Evolutionary conservation across 2,888 invertebrate species (phyloP).

Genomic region (Lottia gigantea): DNA sequence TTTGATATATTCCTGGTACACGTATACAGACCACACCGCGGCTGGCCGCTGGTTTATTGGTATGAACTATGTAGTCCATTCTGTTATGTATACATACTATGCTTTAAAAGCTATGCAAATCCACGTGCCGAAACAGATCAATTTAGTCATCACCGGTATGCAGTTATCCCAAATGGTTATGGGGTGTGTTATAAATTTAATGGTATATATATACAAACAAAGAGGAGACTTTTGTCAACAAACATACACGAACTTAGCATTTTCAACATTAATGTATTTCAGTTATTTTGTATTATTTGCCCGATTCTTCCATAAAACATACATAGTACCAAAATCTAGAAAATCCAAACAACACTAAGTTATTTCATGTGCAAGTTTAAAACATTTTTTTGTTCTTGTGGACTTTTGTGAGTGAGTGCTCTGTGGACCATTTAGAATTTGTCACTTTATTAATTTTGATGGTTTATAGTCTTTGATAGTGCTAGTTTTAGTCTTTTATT

Average conservation of each 20-base stretch:
- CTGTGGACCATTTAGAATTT: too few species aligned
- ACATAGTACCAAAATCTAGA: slow-evolving; percentile 26
- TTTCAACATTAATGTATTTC: slow-evolving; percentile 65
- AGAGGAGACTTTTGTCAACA: slow-evolving; percentile 66
- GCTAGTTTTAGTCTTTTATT: too few species aligned
- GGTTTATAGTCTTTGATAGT: too few species aligned
- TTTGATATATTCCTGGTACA: slow-evolving; percentile 70
- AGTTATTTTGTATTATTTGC: slow-evolving; percentile 67
- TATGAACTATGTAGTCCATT: slow-evolving; percentile 72
- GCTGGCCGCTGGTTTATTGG: slow-evolving; percentile 68
- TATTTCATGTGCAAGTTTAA: too few species aligned
- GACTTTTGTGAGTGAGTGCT: too few species aligned
- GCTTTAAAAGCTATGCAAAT: slow-evolving; percentile 68
- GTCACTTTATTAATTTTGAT: too few species aligned
- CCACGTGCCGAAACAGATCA: slow-evolving; percentile 75
- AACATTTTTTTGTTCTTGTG: too few species aligned
- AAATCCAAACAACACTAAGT: too few species aligned
- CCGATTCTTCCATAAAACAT: slow-evolving; percentile 67
- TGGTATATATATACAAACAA: slow-evolving; percentile 73
- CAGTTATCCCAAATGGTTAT: slow-evolving; percentile 95
- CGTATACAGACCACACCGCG: slow-evolving; percentile 63
- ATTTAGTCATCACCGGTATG: slow-evolving; percentile 89
- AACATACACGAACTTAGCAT: slow-evolving; percentile 68
- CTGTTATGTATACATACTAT: slow-evolving; percentile 72
- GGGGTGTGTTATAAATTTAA: slow-evolving; percentile 90